phyloP scores from a whole-genome alignment of 1,140 invertebrate genomes.

The Pseudomyrmex gracilis region DNA sequence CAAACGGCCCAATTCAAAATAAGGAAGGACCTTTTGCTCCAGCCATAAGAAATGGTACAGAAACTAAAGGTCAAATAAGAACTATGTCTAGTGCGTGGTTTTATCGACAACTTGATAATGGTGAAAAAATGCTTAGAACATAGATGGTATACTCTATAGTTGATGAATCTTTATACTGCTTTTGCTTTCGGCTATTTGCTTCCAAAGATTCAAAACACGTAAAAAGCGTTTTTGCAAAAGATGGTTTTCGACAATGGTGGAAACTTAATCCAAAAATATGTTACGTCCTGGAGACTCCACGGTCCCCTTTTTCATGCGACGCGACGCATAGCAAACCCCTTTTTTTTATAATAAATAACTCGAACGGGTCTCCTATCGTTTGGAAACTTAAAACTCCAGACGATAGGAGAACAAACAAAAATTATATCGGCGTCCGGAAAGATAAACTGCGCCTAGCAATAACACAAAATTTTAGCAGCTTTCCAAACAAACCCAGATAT shows the following conservation, averaged over 20 bases:
- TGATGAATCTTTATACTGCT: slow-evolving; percentile 5
- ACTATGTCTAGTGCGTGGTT: neutral
- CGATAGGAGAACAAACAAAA: too few species aligned
- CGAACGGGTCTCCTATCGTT: too few species aligned
- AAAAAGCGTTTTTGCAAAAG: neutral
- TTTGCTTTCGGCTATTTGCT: neutral
- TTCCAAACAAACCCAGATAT: too few species aligned
- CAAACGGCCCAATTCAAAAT: neutral
- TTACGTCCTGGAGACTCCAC: too few species aligned
- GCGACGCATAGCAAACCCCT: too few species aligned
- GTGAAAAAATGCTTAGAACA: neutral
- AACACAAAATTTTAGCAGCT: too few species aligned
- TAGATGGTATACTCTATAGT: slow-evolving; percentile 1
- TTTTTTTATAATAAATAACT: too few species aligned
- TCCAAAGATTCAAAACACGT: too few species aligned
- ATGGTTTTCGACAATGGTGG: neutral
- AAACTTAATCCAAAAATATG: slow-evolving; percentile 11
- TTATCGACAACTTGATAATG: slow-evolving; percentile 2
- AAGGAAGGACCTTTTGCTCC: neutral
- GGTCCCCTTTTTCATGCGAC: too few species aligned
- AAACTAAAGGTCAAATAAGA: neutral
- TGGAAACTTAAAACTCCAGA: too few species aligned
- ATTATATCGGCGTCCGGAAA: too few species aligned
- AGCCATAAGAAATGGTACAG: neutral
- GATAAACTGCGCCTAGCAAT: too few species aligned